A percentile compares a stretch with the other conserved stretches of the same genome.
phyloP scores from a whole-genome alignment of 2,888 invertebrate species.

The Caenorhabditis becei region DNA sequence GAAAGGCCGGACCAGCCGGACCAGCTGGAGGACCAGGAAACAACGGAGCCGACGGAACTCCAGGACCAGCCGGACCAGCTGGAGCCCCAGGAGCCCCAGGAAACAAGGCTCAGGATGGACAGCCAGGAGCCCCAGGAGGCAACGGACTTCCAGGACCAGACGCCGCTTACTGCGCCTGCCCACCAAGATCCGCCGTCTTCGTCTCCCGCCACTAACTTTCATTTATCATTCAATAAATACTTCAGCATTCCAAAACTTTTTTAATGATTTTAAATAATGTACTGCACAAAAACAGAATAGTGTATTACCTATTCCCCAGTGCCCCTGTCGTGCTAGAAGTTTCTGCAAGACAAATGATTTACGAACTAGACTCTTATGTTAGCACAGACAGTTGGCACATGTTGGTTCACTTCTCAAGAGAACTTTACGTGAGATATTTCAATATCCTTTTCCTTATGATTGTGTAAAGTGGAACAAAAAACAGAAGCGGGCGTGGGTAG shows the following conservation, averaged over 20 bases:
- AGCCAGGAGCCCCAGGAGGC: conserved; percentile 69
- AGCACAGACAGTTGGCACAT: conserved; percentile 3
- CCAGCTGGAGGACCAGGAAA: conserved; percentile 63
- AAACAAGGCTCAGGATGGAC: conserved; percentile 66
- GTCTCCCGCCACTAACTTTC: conserved; percentile 54
- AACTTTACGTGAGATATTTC: conserved; percentile 48
- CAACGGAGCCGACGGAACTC: conserved; percentile 62
- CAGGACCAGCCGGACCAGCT: conserved; percentile 71
- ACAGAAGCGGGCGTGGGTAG: neutral
- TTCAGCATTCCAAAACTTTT: conserved; percentile 34
- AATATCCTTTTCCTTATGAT: conserved; percentile 22
- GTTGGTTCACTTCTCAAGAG: neutral
- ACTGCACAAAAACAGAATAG: neutral
- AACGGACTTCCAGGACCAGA: conserved; percentile 71
- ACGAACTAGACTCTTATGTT: conserved; percentile 1
- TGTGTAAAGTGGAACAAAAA: conserved; percentile 54
- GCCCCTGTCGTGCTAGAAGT: too few relatives aligned
- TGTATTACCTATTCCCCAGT: too few relatives aligned
- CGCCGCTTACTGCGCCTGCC: conserved; percentile 73
- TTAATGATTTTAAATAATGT: neutral
- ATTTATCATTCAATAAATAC: conserved; percentile 29
- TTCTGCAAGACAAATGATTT: neutral
- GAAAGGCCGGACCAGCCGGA: conserved; percentile 70
- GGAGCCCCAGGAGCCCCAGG: conserved; percentile 66
- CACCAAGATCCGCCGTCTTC: conserved; percentile 68